Evolutionary conservation across 2,888 invertebrate genomes (phyloP).

Genomic region (Drosophila nr. medialis): DNA sequence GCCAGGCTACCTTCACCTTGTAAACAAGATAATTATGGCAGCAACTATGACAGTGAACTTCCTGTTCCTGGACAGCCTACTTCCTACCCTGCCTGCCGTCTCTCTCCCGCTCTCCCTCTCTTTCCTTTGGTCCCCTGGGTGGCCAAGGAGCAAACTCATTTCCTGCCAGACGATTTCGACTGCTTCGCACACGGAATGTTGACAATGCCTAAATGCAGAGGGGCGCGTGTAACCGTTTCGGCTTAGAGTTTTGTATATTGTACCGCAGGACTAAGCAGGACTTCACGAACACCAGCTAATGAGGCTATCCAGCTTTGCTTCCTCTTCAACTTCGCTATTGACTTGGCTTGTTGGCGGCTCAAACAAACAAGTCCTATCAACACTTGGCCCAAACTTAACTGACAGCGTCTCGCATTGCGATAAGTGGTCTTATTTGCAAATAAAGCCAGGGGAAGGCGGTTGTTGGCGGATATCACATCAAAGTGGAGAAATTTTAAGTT

Average conservation of each 20-base stretch:
- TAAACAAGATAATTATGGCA: constrained; percentile 82
- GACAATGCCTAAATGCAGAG: constrained; percentile 54
- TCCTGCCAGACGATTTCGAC: constrained; percentile 74
- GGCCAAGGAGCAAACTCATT: constrained; percentile 71
- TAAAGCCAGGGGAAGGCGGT: too few species aligned
- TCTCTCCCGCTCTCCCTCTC: background rate
- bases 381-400: constrained; percentile 33
- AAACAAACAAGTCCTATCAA: constrained; percentile 56
- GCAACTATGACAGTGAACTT: constrained; percentile 80
- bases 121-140: constrained; percentile 24
- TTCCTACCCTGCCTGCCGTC: background rate
- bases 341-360: constrained; percentile 68
- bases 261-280: constrained; percentile 23
- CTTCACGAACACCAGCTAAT: constrained; percentile 49
- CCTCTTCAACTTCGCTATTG: constrained; percentile 55
- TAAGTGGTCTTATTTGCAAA: background rate
- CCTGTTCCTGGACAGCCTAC: constrained; percentile 60
- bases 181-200: constrained; percentile 71
- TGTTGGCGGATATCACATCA: constrained; percentile 24
- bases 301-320: constrained; percentile 40
- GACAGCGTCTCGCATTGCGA: constrained; percentile 3
- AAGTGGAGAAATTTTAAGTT: constrained; percentile 4
- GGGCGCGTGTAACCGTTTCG: constrained; percentile 28
- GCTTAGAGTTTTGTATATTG: constrained; percentile 47
- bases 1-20: constrained; percentile 76